These are phyloP conservation scores for Silurus aristotelis DNA, from an alignment of 2,797 vertebrate species.

Conservation along the genomic window DNA sequence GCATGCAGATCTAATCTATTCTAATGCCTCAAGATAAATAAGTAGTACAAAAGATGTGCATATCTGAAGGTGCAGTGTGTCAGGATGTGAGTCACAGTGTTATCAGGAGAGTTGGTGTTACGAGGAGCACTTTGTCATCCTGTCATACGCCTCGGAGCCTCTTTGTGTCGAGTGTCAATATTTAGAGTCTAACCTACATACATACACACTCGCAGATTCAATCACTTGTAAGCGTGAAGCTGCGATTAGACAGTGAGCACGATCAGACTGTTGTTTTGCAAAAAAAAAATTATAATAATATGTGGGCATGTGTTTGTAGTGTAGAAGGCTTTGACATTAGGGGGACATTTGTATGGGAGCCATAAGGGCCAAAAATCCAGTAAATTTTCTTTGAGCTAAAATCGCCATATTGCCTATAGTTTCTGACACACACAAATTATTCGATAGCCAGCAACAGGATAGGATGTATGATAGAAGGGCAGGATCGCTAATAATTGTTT, in stretches of 20 bases:
- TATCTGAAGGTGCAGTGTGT: slow-evolving; percentile 8
- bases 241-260: neutral
- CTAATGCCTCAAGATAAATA: neutral
- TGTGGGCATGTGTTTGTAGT: neutral
- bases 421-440: too few species aligned
- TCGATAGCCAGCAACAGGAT: too few species aligned
- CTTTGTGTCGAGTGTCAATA: slow-evolving; percentile 55
- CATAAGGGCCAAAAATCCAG: neutral
- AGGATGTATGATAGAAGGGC: too few species aligned
- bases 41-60: neutral
- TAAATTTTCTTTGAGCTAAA: too few species aligned
- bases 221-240: neutral
- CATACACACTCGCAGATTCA: slow-evolving; percentile 42
- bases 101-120: neutral
- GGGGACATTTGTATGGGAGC: neutral
- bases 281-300: too few species aligned
- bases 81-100: slow-evolving; percentile 36
- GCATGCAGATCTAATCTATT: neutral
- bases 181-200: slow-evolving; percentile 50
- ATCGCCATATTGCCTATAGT: too few species aligned
- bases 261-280: too few species aligned
- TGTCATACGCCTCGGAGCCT: slow-evolving; percentile 28
- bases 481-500: too few species aligned
- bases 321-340: neutral
- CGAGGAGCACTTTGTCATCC: slow-evolving; percentile 24